Percentiles rank a stretch among this genome's conserved stretches.
These are phyloP conservation scores for Manis pentadactyla DNA, from an alignment of 2,797 vertebrate genomes.

Conservation along the genomic window DNA sequence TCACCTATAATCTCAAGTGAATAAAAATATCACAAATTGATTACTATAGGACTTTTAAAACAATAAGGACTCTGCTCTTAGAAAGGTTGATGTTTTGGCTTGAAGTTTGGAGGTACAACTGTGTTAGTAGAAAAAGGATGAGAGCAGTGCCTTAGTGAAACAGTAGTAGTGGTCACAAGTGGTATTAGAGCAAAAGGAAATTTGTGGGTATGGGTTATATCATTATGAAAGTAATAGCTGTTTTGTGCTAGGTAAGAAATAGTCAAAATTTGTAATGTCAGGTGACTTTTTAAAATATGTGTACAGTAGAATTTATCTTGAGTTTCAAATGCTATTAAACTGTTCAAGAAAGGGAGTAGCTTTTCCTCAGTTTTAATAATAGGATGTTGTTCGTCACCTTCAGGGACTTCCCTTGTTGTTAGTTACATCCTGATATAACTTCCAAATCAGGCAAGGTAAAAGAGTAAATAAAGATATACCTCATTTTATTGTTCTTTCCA, in stretches of 20 bases:
- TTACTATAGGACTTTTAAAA: neutral
- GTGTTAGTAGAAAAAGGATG: neutral
- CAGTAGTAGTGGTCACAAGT: neutral
- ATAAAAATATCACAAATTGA: neutral
- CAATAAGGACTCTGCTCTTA: neutral
- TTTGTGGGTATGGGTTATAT: neutral
- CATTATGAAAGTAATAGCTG: neutral
- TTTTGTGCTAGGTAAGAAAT: neutral
- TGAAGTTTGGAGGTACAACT: neutral
- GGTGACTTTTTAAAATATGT: neutral
- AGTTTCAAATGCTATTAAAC: neutral
- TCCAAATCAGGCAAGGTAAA: neutral
- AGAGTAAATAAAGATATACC: neutral
- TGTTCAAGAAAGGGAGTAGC: neutral
- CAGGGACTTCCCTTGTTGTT: neutral
- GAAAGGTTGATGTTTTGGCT: neutral
- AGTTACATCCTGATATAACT: neutral
- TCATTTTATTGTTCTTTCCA: no score
- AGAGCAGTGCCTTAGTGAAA: neutral
- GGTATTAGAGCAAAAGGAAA: neutral
- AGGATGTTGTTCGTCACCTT: neutral
- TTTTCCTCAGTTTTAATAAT: slow-evolving; percentile 51
- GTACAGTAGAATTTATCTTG: slow-evolving; percentile 17
- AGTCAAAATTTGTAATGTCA: neutral
- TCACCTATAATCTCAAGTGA: neutral